Percentiles rank a stretch among this genome's conserved stretches.
These are phyloP conservation scores for Patiria pectinifera DNA, from an alignment of 53 echinoderm and acorn worm species.

Conservation along the genomic window DNA sequence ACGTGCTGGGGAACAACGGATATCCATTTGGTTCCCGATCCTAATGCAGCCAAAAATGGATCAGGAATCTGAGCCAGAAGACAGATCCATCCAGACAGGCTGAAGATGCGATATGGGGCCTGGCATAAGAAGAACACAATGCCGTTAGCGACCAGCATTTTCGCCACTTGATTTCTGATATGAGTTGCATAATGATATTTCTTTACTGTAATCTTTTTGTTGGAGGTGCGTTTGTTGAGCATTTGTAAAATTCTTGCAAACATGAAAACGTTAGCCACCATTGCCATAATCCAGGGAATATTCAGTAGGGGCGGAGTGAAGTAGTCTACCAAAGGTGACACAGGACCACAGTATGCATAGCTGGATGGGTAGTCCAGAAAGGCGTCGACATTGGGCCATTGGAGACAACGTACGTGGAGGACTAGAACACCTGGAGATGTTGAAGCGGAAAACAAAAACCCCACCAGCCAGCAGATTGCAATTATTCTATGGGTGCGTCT, in stretches of 20 bases:
- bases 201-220: background rate
- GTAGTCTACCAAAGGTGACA: background rate
- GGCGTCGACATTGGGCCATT: background rate
- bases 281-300: constrained; percentile 27
- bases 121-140: constrained; percentile 20
- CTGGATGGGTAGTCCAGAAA: background rate
- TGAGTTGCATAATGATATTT: background rate
- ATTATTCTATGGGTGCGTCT: constrained; percentile 54
- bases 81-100: background rate
- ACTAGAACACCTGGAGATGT: background rate
- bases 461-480: constrained; percentile 52
- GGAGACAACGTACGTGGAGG: background rate
- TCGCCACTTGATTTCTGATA: constrained; percentile 21
- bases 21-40: background rate
- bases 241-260: background rate
- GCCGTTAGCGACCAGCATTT: constrained; percentile 26
- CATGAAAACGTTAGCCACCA: constrained; percentile 40
- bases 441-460: constrained; percentile 31
- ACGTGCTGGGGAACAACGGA: background rate
- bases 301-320: background rate
- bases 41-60: background rate
- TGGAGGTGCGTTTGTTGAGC: constrained; percentile 16
- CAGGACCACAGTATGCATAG: background rate
- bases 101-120: background rate
- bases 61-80: background rate